Evolutionary conservation across 2,888 invertebrate species (phyloP), one percentile per base, ranked within the genome.

Genomic region (Chymomyza fuscimana): DNA sequence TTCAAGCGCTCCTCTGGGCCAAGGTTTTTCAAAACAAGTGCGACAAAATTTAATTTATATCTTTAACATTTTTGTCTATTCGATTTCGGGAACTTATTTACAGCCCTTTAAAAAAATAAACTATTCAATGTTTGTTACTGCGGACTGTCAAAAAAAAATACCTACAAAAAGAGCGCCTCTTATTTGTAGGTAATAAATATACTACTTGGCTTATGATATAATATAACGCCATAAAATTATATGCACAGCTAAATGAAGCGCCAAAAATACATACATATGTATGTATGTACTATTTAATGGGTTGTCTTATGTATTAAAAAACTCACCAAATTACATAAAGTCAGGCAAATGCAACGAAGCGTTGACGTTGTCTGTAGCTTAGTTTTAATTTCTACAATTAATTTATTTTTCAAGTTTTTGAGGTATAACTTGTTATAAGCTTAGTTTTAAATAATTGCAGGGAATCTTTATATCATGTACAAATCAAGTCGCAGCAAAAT

Each of bases 271-370:
- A 5, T 15, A 16, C 10, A 19, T 54, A 54, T 32, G 15, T 16
- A 52, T 52, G 2, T 36, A 46, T 10, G 12, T 46, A 46, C 40
- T 12, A 15, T 46, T 12, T 46, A 46, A 54, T 19, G 22, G 54
- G 1, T 16, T 19, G 16, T 54, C 16, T 54, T 54, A 19, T 54
- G 5, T 54, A 19, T 54, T 16, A 16, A 54, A 19, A 54, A 52
- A 52, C 19, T 52, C 16, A 78, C 78, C 64, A 85, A 82, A 83
- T 83, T 83, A 85, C 83, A 85, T 81, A 73, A 85, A 82, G 75
- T 78, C 86, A 85, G 82, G 81, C 81, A 83, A 82, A 86, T 81
- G 86, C 83, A 83, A 71, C 76, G 70, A 75, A 83, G 81, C 83
- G 79, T 83, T 79, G 71, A 81, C 73, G 76, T 81, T 73, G 58